Percentiles rank a stretch among this genome's conserved stretches.
phyloP scores from a whole-genome alignment of 2,888 invertebrate species.

The Trichopria drosophilae region DNA sequence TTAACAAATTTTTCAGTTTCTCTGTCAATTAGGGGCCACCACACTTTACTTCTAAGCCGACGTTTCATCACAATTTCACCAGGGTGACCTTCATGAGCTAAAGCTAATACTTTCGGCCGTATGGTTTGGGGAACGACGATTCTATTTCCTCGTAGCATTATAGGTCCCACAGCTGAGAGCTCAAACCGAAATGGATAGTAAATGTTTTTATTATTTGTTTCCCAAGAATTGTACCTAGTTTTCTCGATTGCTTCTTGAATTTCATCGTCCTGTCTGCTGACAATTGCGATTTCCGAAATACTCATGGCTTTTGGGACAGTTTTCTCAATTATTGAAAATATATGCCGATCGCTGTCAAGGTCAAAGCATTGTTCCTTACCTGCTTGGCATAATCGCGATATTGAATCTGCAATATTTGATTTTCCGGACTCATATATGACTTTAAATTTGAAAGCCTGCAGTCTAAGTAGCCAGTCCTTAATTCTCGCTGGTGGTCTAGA shows the following conservation, averaged over 20 bases:
- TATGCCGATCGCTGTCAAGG: too few relatives aligned
- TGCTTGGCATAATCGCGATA: constrained; percentile 35
- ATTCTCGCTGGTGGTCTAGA: constrained; percentile 34
- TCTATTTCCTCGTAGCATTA: constrained; percentile 23
- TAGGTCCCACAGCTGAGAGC: constrained; percentile 1
- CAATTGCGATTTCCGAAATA: neutral
- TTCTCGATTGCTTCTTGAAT: neutral
- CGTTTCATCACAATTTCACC: constrained; percentile 33
- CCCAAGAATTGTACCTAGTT: neutral
- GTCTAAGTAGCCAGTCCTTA: constrained; percentile 43
- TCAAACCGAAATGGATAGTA: neutral
- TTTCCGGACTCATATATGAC: constrained; percentile 37
- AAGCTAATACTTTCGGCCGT: constrained; percentile 30
- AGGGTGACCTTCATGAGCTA: constrained; percentile 44
- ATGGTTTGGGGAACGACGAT: constrained; percentile 31
- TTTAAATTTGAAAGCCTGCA: constrained; percentile 43
- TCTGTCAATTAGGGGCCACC: constrained; percentile 27
- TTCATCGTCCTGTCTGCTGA: neutral
- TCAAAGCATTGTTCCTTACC: neutral
- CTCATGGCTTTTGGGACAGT: too few relatives aligned
- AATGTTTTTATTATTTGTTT: neutral
- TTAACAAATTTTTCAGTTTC: constrained; percentile 22
- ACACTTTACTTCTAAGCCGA: constrained; percentile 25
- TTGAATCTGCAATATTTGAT: constrained; percentile 44
- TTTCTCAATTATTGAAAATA: too few relatives aligned